Percentiles rank a stretch among this genome's conserved stretches.
phyloP scores from a whole-genome alignment of 2,888 invertebrate species.

The Lasioglossum leucozonium region DNA sequence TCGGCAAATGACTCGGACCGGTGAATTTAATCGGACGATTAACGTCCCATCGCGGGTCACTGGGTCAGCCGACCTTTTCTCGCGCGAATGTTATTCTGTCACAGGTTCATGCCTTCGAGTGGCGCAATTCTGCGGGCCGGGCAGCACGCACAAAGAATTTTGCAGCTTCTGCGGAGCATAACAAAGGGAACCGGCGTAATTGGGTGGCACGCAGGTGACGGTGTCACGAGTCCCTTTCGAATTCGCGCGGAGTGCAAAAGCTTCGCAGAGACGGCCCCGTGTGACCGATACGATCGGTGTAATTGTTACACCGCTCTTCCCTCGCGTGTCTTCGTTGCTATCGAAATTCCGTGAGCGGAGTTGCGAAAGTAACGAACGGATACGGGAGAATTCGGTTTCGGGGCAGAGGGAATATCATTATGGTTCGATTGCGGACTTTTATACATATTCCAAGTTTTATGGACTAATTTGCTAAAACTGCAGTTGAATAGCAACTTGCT shows the following conservation, averaged over 20 bases:
- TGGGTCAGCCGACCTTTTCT: background rate
- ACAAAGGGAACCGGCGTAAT: slow-evolving; percentile 57
- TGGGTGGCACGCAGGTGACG: slow-evolving; percentile 61
- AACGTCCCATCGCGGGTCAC: background rate
- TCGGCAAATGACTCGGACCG: background rate
- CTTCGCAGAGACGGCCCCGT: slow-evolving; percentile 16
- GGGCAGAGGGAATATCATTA: background rate
- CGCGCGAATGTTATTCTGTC: background rate
- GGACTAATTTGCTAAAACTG: background rate
- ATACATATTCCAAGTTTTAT: background rate
- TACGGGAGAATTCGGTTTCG: background rate
- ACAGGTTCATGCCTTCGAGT: slow-evolving; percentile 2
- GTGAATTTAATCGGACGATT: slow-evolving; percentile 5
- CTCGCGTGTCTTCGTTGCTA: slow-evolving; percentile 16
- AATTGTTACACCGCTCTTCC: slow-evolving; percentile 2
- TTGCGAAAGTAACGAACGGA: background rate
- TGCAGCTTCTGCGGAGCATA: slow-evolving; percentile 37
- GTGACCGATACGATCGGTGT: slow-evolving; percentile 4
- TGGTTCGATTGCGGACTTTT: background rate
- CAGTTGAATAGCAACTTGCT: background rate
- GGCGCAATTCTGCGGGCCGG: slow-evolving; percentile 13
- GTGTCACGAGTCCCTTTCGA: slow-evolving; percentile 46
- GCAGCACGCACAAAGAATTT: slow-evolving; percentile 46
- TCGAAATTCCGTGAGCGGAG: background rate
- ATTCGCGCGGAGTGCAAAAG: background rate